Evolutionary conservation across 2,888 invertebrate species (phyloP).

Genomic region (Melieria picta): DNA sequence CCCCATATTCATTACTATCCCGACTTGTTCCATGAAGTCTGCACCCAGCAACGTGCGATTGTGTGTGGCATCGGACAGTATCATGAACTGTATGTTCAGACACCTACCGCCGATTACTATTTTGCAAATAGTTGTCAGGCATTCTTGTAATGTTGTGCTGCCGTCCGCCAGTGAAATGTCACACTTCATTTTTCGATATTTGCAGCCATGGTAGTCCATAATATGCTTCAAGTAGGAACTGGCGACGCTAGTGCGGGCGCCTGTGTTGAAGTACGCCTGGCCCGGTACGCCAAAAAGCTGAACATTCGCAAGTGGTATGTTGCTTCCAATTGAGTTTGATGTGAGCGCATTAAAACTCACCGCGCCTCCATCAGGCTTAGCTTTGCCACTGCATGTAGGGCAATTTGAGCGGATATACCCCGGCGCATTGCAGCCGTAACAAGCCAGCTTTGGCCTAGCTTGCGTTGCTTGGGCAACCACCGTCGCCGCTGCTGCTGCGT

Average conservation of each 20-base stretch:
- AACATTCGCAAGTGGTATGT: constrained; percentile 29
- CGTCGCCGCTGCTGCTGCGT: not conserved
- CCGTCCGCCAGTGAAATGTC: constrained; percentile 32
- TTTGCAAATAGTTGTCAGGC: constrained; percentile 31
- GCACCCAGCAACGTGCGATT: constrained; percentile 39
- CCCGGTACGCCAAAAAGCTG: constrained; percentile 38
- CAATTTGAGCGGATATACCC: constrained; percentile 20
- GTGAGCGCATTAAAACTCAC: constrained; percentile 10
- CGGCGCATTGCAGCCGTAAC: constrained; percentile 35
- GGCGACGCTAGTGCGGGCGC: constrained; percentile 42
- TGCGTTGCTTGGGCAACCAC: no score
- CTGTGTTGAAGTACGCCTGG: constrained; percentile 40
- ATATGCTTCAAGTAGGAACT: constrained; percentile 36
- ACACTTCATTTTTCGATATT: constrained; percentile 15
- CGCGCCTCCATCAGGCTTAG: not conserved
- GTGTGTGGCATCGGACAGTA: constrained; percentile 26
- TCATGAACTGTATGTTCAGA: constrained; percentile 32
- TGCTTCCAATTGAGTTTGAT: not conserved
- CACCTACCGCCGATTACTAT: constrained; percentile 36
- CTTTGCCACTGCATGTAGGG: not conserved
- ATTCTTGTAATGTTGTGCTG: constrained; percentile 21
- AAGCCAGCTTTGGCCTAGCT: constrained; percentile 31
- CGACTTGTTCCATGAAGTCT: constrained; percentile 35
- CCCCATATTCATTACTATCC: constrained; percentile 41
- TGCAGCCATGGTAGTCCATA: constrained; percentile 33